Conservation (phyloP, 2,797 vertebrate genomes). For the Clangula hyemalis region DNA sequence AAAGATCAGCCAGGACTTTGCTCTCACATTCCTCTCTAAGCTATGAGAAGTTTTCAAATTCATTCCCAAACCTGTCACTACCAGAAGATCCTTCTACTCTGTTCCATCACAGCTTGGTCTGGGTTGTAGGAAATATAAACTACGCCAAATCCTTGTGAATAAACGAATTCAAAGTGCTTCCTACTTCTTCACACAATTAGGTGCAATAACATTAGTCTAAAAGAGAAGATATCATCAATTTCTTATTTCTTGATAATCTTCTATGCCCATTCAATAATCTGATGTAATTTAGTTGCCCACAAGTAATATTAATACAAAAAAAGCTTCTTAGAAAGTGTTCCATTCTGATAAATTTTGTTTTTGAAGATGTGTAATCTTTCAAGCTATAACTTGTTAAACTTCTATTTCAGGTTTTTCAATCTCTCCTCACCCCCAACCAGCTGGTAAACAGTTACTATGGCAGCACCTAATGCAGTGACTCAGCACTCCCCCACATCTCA, state of each 20-base stretch:
- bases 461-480: slow-evolving; percentile 45
- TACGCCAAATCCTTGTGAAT: not conserved
- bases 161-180: not conserved
- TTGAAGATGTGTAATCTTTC: not conserved
- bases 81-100: not conserved
- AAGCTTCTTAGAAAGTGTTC: not conserved
- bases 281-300: not conserved
- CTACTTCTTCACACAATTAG: not conserved
- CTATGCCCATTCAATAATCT: not conserved
- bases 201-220: no score
- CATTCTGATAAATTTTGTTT: not conserved
- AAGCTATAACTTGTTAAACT: not conserved
- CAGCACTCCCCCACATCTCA: slow-evolving; percentile 39
- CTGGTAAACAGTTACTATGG: slow-evolving; percentile 61
- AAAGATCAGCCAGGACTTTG: not conserved
- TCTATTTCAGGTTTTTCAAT: not conserved
- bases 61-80: not conserved
- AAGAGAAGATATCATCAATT: not conserved
- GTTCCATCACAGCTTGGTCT: not conserved
- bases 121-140: accelerated
- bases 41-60: not conserved
- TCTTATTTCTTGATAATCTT: not conserved
- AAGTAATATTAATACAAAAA: not conserved
- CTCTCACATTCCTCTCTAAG: not conserved
- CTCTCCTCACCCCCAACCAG: not conserved